These are phyloP conservation scores for Drosophila parthenogenetica DNA, from an alignment of 2,888 invertebrate genomes.

Conservation along the genomic window DNA sequence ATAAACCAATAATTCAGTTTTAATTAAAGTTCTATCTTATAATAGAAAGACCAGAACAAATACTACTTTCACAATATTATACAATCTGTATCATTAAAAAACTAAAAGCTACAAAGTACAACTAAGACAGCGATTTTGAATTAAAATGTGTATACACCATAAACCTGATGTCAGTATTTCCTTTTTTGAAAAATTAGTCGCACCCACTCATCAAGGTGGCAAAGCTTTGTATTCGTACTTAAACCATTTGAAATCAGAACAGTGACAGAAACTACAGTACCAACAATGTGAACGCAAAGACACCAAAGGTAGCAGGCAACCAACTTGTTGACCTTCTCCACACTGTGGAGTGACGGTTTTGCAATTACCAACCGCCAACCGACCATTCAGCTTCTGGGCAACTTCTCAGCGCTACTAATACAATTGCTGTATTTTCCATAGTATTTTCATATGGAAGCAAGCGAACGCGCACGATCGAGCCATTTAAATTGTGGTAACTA, in stretches of 20 bases:
- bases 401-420: slow-evolving; percentile 49
- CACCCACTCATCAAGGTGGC: slow-evolving; percentile 48
- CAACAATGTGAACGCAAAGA: slow-evolving; percentile 58
- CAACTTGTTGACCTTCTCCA: slow-evolving; percentile 75
- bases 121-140: background rate
- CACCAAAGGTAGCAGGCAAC: slow-evolving; percentile 56
- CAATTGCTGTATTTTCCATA: slow-evolving; percentile 43
- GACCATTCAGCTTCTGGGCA: slow-evolving; percentile 53
- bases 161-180: slow-evolving; percentile 25
- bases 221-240: slow-evolving; percentile 23
- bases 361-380: slow-evolving; percentile 49
- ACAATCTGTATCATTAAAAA: too few relatives aligned
- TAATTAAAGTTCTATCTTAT: too few relatives aligned
- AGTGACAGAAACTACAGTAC: slow-evolving; percentile 41
- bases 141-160: slow-evolving; percentile 2
- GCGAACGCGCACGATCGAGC: slow-evolving; percentile 45
- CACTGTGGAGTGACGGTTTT: slow-evolving; percentile 65
- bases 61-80: too few relatives aligned
- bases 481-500: slow-evolving; percentile 64
- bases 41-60: too few relatives aligned
- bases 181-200: slow-evolving; percentile 32
- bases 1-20: too few relatives aligned
- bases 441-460: slow-evolving; percentile 47
- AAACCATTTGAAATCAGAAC: slow-evolving; percentile 60
- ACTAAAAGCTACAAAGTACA: background rate